These are phyloP conservation scores for Pyrochroa serraticornis DNA, from an alignment of 2,888 invertebrate genomes.

Conservation along the genomic window DNA sequence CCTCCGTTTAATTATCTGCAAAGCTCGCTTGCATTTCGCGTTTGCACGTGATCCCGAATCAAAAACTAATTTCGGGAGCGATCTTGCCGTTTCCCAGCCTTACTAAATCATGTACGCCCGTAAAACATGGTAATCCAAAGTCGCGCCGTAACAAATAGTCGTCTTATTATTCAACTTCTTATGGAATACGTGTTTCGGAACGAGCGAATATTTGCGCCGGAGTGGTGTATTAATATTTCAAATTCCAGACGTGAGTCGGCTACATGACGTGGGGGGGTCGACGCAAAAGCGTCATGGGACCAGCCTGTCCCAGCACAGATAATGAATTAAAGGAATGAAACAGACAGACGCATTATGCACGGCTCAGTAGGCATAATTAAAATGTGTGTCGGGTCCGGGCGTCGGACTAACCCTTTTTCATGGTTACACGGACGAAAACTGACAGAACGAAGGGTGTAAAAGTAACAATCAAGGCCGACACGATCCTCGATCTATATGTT, in stretches of 20 bases:
- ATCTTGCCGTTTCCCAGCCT: background rate
- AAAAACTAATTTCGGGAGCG: background rate
- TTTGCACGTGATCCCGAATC: background rate
- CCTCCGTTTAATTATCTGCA: too few relatives aligned
- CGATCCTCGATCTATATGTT: background rate
- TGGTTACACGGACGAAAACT: slow-evolving; percentile 3
- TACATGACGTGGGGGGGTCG: slow-evolving; percentile 1
- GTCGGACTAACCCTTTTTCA: slow-evolving; percentile 13
- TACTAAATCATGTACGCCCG: slow-evolving; percentile 10
- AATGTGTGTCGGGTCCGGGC: slow-evolving; percentile 28
- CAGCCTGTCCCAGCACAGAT: slow-evolving; percentile 31
- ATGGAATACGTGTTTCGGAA: slow-evolving; percentile 31
- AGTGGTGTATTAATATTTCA: slow-evolving; percentile 38
- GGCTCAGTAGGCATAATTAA: slow-evolving; percentile 40
- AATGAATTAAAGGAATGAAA: slow-evolving; percentile 40
- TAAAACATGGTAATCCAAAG: slow-evolving; percentile 6
- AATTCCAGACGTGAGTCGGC: slow-evolving; percentile 27
- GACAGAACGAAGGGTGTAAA: too few relatives aligned
- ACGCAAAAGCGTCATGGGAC: slow-evolving; percentile 13
- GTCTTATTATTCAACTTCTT: slow-evolving; percentile 34
- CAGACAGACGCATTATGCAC: slow-evolving; percentile 38
- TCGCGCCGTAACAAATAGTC: slow-evolving; percentile 28
- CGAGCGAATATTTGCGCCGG: slow-evolving; percentile 31
- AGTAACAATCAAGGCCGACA: too few relatives aligned
- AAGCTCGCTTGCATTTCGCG: too few relatives aligned